Evolutionary conservation across 2,888 invertebrate species (phyloP).

Genomic region (Troides oblongomaculatus): DNA sequence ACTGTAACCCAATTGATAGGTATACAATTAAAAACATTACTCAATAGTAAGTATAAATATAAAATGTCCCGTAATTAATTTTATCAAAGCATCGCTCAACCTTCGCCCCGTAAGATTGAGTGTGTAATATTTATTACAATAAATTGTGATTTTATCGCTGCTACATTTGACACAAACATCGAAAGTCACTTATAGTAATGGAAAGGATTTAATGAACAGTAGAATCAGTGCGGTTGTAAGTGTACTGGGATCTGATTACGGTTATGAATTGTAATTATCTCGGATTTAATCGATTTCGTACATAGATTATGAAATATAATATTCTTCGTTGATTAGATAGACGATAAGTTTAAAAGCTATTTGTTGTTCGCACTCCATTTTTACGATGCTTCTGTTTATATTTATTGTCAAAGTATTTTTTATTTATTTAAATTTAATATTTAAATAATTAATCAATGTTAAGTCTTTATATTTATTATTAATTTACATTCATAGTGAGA

Average conservation of each 20-base stretch:
- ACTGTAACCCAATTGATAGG: background rate
- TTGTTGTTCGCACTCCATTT: background rate
- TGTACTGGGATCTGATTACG: conserved; percentile 34
- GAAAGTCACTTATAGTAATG: conserved; percentile 78
- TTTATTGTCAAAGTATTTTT: background rate
- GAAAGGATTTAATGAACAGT: conserved; percentile 69
- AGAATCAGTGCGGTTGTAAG: conserved; percentile 55
- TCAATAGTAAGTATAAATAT: conserved; percentile 17
- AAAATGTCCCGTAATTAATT: conserved; percentile 34
- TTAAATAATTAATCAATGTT: too few species aligned
- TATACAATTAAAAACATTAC: conserved; percentile 6
- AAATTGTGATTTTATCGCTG: conserved; percentile 74
- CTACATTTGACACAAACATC: conserved; percentile 75
- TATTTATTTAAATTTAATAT: too few species aligned
- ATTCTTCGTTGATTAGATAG: conserved; percentile 6
- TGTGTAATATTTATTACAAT: conserved; percentile 73
- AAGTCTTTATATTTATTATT: too few species aligned
- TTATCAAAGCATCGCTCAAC: conserved; percentile 42
- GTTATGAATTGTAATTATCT: conserved; percentile 30
- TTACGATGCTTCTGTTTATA: conserved; percentile 5
- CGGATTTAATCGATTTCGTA: conserved; percentile 14
- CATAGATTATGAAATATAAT: conserved; percentile 7
- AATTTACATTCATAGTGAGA: too few species aligned
- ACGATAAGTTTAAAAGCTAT: background rate
- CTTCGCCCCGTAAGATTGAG: conserved; percentile 61